Evolutionary conservation across 2,113 vertebrate genomes (phyloP), one percentile per base, ranked within the genome.

Genomic region (Rhabdomys dilectus): DNA sequence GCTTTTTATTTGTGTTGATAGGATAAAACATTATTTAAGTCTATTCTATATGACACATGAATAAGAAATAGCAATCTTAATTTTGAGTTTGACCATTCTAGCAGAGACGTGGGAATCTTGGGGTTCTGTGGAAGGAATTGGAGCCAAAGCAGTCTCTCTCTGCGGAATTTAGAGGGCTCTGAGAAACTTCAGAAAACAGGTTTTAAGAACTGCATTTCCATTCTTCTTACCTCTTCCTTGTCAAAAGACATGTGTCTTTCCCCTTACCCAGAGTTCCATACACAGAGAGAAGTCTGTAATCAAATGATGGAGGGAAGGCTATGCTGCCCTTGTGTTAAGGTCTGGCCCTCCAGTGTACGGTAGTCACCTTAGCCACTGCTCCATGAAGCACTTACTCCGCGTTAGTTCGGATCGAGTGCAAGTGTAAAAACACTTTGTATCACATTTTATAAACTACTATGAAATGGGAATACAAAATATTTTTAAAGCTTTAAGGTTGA

Each of bases 201-300:
- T 76, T 64, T 92, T 94, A 91, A 56, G 66, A 95, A 81, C 36
- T 89, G 68, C 36, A 64, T 95, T 91, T 94, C 21, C 21, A 51
- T 82, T 78, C 39, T 93, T 75, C 10, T 91, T 34, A 58, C 24
- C 5, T 89, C 13, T 56, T 87, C 53, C 51, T n/a, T 7, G 7
- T 78, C 29, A 51, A 88, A 81, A 77, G 53, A 48, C 45, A 3
- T 93, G 31, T 80, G 89, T 93, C 53, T 80, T 68, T 45, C 42
- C 68, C 0, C 15, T 75, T 5, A 9, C 10, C 9, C 70, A 82
- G 36, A 15, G 16, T 60, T 82, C 22, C 36, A 60, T 15, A 15
- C 4, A 19, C 19, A 78, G 34, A 92, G 81, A 72, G 93, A 85
- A 48, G 34, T 88, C 88, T 78, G 19, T 94, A 56, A 73, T 7